These are phyloP conservation scores for Eupithecia abbreviata DNA, from an alignment of 2,888 invertebrate species.

Conservation along the genomic window DNA sequence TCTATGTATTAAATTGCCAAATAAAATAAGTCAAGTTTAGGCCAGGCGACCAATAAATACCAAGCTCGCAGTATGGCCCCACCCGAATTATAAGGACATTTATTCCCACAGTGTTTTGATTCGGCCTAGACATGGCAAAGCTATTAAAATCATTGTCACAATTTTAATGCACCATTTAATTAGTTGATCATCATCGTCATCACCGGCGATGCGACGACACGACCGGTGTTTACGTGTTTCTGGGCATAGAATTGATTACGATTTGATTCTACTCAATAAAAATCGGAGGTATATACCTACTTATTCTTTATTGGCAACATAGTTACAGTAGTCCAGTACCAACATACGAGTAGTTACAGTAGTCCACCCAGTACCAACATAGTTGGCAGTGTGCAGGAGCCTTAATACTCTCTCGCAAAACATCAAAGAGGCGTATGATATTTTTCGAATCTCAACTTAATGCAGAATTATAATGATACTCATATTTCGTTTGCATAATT, in stretches of 20 bases:
- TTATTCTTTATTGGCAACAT: too few species aligned
- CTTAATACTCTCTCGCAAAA: conserved; percentile 15
- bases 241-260: too few species aligned
- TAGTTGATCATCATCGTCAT: neutral
- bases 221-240: too few species aligned
- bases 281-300: too few species aligned
- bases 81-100: conserved; percentile 43
- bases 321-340: too few species aligned
- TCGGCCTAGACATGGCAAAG: conserved; percentile 43
- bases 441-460: conserved; percentile 21
- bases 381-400: too few species aligned
- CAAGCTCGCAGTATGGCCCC: conserved; percentile 21
- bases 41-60: neutral
- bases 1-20: neutral
- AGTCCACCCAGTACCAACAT: too few species aligned
- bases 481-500: conserved; percentile 39
- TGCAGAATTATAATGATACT: conserved; percentile 40
- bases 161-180: conserved; percentile 17
- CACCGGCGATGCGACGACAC: neutral
- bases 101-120: conserved; percentile 53
- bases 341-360: too few species aligned
- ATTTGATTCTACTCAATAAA: too few species aligned
- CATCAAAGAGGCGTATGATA: conserved; percentile 41
- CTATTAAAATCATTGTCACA: conserved; percentile 37
- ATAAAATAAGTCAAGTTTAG: neutral